Base-by-base conservation (phyloP, 2,888 invertebrate genomes). In the Ctenicera cuprea region DNA sequence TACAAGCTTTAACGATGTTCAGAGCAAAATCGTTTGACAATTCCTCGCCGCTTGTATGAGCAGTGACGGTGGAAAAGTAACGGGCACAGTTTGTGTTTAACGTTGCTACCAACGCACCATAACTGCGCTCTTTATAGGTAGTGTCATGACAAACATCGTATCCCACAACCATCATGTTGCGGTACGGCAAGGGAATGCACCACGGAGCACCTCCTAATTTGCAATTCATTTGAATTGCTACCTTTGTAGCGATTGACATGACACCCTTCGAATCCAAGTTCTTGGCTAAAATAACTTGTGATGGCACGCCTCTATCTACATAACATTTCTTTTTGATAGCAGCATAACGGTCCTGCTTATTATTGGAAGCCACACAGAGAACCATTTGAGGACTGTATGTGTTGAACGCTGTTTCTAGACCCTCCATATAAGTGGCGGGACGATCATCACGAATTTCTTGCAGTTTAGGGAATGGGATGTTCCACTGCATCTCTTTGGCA, bases 171-270 rank as follows among this genome's bases (percentile, higher is more conserved):
- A 98, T 96, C 1, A 94, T 86, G 20, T 88, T 76, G 3, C 78
- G 81, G 3, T 81, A 50, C 1, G 76, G 81, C 89, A 1, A 81
- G 83, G 90, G 89, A 0, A 96, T 90, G 0, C 90, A 88, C 97
- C 97, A 98, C 0, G 97, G 95, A 0, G 94, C 93, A 0, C 97
- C 98, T 16, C 97, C 97, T 37, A 98, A 86, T 88, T 98, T 99
- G 81, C 96, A 96, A 84, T 95, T 96, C 79, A 99, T 91, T 84
- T 99, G 98, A 14, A 98, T 94, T 0, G 94, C 95, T 0, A 98
- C 92, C 88, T 98, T 98, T 0, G 97, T 96, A 0, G 95, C 95
- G 50, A 98, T 93, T 0, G 95, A 94, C 92, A 94, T 92, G 0
- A 91, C 87, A 2, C 89, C 89, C 83, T 92, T 93, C 78, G 89